Evolutionary conservation across 2,797 vertebrate species (phyloP).

Genomic region (Morus bassanus): DNA sequence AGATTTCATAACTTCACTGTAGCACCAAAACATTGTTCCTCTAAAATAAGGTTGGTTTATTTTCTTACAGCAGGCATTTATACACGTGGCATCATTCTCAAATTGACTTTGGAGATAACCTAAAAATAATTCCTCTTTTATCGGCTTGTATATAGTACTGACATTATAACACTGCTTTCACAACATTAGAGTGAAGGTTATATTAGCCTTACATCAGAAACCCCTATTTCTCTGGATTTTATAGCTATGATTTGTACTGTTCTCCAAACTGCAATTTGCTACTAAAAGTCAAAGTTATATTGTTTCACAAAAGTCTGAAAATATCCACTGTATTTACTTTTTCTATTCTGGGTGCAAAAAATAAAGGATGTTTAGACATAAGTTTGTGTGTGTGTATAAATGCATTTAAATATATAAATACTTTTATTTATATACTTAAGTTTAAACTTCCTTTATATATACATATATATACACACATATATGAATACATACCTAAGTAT

Average conservation of each 20-base stretch:
- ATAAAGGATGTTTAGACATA: neutral
- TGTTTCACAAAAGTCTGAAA: neutral
- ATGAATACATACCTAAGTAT: neutral
- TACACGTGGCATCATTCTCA: neutral
- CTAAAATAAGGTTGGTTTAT: slow-evolving; percentile 11
- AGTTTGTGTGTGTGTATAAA: neutral
- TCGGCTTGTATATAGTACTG: neutral
- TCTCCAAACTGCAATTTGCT: neutral
- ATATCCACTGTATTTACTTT: neutral
- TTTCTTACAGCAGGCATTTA: neutral
- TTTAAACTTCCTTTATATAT: neutral
- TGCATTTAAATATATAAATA: neutral
- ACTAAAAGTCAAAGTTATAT: neutral
- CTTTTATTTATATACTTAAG: neutral
- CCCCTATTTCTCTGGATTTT: neutral
- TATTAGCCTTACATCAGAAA: slow-evolving; percentile 1
- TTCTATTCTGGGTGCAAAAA: neutral
- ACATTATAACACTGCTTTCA: neutral
- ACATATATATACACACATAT: neutral
- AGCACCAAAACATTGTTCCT: neutral
- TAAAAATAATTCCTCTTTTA: slow-evolving; percentile 10
- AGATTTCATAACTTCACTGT: neutral
- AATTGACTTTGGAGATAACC: slow-evolving; percentile 2
- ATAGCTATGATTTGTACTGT: neutral
- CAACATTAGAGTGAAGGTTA: neutral